These are phyloP conservation scores for Chaenogobius annularis DNA, from an alignment of 2,113 vertebrate genomes.

Conservation along the genomic window DNA sequence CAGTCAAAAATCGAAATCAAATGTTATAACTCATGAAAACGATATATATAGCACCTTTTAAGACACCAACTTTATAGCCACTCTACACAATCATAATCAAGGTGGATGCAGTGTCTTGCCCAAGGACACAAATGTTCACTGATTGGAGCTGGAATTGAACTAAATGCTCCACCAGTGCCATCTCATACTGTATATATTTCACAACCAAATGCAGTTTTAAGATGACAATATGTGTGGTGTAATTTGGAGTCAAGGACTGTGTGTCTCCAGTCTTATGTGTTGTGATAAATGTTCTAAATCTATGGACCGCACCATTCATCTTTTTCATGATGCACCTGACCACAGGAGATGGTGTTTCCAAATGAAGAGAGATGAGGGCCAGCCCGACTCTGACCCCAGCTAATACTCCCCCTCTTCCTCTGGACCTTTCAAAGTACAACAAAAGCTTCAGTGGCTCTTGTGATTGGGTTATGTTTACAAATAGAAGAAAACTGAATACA, in stretches of 20 bases:
- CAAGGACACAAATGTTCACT: not conserved
- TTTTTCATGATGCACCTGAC: slow-evolving; percentile 42
- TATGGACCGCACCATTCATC: slow-evolving; percentile 37
- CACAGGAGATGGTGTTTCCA: slow-evolving; percentile 48
- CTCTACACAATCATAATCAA: not conserved
- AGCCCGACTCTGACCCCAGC: slow-evolving; percentile 46
- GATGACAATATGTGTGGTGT: slow-evolving; percentile 5
- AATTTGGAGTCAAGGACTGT: slow-evolving; percentile 36
- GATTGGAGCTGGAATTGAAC: not conserved
- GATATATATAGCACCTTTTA: not conserved
- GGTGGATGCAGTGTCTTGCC: too few relatives aligned
- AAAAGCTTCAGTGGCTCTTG: not conserved
- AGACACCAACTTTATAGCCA: too few relatives aligned
- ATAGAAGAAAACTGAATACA: too few relatives aligned
- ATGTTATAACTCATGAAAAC: not conserved
- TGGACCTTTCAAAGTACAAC: not conserved
- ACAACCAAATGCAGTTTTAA: not conserved
- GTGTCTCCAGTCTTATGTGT: slow-evolving; percentile 25
- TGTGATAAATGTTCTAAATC: slow-evolving; percentile 56
- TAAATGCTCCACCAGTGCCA: not conserved
- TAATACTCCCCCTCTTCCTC: slow-evolving; percentile 7
- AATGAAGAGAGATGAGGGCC: slow-evolving; percentile 67
- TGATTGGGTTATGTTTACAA: not conserved
- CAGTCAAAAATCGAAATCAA: not conserved
- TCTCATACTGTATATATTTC: not conserved